phyloP scores from a whole-genome alignment of 2,888 invertebrate genomes.

The Pandemis heparana region DNA sequence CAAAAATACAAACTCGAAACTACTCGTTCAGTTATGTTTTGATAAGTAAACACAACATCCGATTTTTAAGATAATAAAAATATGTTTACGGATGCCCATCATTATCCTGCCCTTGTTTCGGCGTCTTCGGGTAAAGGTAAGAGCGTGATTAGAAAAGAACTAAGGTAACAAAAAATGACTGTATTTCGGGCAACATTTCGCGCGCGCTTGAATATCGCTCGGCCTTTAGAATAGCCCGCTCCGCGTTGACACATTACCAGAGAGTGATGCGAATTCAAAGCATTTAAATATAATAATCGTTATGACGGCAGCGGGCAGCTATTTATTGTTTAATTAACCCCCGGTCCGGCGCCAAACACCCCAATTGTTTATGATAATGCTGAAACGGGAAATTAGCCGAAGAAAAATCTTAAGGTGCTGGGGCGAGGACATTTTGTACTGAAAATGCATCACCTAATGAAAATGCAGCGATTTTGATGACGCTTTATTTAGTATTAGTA shows the following conservation, averaged over 20 bases:
- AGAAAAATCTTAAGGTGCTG: conserved; percentile 25
- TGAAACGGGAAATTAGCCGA: conserved; percentile 54
- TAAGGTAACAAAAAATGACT: not conserved
- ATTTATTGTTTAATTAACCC: conserved; percentile 85
- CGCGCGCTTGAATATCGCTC: conserved; percentile 24
- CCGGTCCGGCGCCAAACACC: conserved; percentile 59
- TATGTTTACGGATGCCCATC: too few species aligned
- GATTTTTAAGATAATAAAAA: too few species aligned
- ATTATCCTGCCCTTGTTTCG: too few species aligned
- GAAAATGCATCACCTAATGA: not conserved
- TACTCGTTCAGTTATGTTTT: too few species aligned
- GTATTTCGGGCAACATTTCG: not conserved
- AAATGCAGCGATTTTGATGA: not conserved
- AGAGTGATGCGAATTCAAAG: conserved; percentile 85
- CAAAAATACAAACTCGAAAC: too few species aligned
- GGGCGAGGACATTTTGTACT: not conserved
- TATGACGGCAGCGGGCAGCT: conserved; percentile 60
- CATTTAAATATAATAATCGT: conserved; percentile 83
- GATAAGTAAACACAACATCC: too few species aligned
- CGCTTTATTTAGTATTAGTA: not conserved
- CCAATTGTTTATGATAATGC: conserved; percentile 70
- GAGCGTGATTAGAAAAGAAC: too few species aligned
- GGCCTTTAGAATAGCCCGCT: conserved; percentile 61
- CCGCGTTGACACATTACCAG: conserved; percentile 79
- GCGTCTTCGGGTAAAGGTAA: too few species aligned